These are phyloP conservation scores for Rhagonycha lutea DNA, from an alignment of 2,888 invertebrate genomes.

Conservation along the genomic window DNA sequence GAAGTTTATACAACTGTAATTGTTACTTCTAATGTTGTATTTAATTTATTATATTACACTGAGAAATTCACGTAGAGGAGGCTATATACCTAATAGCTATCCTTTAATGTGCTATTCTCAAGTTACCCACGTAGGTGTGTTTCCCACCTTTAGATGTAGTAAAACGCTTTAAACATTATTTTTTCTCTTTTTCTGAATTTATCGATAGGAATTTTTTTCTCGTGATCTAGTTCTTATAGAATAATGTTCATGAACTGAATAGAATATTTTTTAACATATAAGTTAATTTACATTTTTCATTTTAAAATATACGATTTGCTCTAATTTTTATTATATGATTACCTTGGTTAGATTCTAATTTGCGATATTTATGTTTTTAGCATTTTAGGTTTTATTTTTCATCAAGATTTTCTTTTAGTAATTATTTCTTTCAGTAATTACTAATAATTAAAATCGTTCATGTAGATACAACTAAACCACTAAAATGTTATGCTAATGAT, in stretches of 20 bases:
- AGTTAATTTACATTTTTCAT: background rate
- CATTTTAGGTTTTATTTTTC: background rate
- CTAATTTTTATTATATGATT: background rate
- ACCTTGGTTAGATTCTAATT: background rate
- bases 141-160: background rate
- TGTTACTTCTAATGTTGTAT: background rate
- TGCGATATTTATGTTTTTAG: background rate
- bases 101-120: no score
- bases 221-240: background rate
- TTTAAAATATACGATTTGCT: background rate
- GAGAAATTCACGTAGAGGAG: background rate
- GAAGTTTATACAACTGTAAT: background rate
- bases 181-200: background rate
- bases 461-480: background rate
- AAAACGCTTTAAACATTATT: background rate
- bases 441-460: background rate
- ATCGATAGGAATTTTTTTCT: background rate
- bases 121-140: background rate
- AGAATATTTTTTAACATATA: background rate
- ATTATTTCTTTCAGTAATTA: background rate
- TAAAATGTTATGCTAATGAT: background rate
- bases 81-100: no score
- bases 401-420: background rate
- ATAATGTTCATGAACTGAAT: background rate
- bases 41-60: background rate